Evolutionary conservation across 2,888 invertebrate species (phyloP), one percentile per base, ranked within the genome.

Genomic region (Morpho achilles): DNA sequence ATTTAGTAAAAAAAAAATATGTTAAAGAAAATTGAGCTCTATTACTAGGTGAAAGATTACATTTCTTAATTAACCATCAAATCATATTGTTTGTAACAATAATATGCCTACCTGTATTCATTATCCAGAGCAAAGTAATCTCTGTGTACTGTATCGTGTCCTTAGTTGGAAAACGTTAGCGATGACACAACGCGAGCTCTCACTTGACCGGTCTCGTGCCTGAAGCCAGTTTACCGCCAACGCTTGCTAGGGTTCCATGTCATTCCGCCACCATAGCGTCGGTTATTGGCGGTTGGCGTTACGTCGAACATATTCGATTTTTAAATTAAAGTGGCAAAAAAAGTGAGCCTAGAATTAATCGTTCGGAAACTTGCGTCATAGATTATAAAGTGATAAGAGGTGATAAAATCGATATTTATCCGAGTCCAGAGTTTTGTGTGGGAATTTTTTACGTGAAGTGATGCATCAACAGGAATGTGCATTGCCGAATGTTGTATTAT

Each of bases 181-280:
- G 76, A 81, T 78, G 81, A 80, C 79, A 86, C 84, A 79, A 79
- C 73, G 70, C 69, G 69, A 74, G 74, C 80, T 82, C 82, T 80
- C 73, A 76, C 79, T 82, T 80, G 79, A 84, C 84, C 82, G 80
- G 75, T 73, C 75, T 68, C 67, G 61, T 56, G 68, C 58, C 56
- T 67, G 70, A 66, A 67, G 74, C 72, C 78, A 87, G 88, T 87
- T 81, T 74, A 70, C 74, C 76, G 77, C 80, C 74, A 76, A 76
- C 87, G 73, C 75, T 79, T 75, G 75, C 65, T 63, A 67, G 62
- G 76, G 63, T 64, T 71, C 62, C 80, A 83, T 82, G 88, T 84
- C 78, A 62, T 53, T 48, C 49, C 56, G 47, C 50, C 23, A 32
- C 47, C 16, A 42, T 7, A 40, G 47, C 58, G 55, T 48, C 63